Percentiles rank a stretch among this genome's conserved stretches.
Conservation (phyloP, 2,797 vertebrate genomes). For the Fratercula arctica region DNA sequence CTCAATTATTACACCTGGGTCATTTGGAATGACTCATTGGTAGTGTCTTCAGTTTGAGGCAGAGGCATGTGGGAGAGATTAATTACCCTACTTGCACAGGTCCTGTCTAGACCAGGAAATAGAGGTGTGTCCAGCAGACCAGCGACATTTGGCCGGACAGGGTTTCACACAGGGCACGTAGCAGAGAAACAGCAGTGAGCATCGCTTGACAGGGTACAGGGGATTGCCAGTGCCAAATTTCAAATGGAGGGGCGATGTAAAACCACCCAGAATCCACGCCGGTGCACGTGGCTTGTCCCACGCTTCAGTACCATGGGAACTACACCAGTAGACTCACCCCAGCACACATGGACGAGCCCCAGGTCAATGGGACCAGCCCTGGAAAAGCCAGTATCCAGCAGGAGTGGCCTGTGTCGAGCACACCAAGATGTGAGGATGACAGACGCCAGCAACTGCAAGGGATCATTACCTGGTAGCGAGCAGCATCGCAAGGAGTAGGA, state of each 20-base stretch:
- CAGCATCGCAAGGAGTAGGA: neutral
- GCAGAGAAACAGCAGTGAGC: neutral
- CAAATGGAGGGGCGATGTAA: neutral
- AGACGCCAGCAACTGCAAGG: neutral
- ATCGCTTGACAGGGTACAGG: neutral
- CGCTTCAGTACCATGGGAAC: neutral
- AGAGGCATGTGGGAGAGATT: neutral
- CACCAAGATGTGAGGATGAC: neutral
- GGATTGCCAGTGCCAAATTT: neutral
- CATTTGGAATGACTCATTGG: conserved; percentile 31
- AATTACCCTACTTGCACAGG: neutral
- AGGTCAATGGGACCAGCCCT: neutral
- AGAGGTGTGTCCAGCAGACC: neutral
- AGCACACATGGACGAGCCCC: rapidly evolving
- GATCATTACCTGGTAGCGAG: neutral
- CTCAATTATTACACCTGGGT: conserved; percentile 45
- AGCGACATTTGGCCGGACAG: neutral
- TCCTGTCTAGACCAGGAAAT: neutral
- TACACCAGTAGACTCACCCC: neutral
- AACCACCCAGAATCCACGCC: neutral
- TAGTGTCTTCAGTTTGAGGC: neutral
- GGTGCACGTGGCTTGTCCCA: neutral
- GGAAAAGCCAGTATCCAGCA: neutral
- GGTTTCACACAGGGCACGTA: neutral
- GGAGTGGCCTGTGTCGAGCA: neutral